Evolutionary conservation across 1,140 invertebrate species (phyloP).

Genomic region (Mercenaria mercenaria): DNA sequence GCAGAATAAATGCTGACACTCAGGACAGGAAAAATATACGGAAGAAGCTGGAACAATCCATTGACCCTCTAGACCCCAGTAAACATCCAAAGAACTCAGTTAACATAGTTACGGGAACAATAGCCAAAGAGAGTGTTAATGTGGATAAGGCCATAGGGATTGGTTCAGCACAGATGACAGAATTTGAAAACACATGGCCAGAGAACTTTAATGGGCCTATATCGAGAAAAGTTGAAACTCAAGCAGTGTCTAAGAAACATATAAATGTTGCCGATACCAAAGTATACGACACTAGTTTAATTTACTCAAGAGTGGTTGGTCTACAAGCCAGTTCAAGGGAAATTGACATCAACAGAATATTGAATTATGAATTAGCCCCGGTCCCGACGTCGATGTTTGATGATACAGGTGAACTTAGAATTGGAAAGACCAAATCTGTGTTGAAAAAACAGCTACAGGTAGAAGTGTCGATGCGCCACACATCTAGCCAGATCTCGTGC

Average conservation of each 20-base stretch:
- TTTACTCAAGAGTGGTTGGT: conserved; percentile 9
- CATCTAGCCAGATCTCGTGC: too few species aligned
- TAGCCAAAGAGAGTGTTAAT: background rate
- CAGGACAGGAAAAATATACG: too few species aligned
- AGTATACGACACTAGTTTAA: conserved; percentile 3
- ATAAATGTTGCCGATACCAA: background rate
- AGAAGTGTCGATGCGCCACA: too few species aligned
- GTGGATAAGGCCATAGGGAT: background rate
- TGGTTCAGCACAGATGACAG: conserved; percentile 2
- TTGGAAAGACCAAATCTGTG: too few species aligned
- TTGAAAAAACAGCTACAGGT: too few species aligned
- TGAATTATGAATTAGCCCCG: background rate
- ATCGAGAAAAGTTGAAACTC: background rate
- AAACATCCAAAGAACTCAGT: background rate
- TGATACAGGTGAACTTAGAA: too few species aligned
- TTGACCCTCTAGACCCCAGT: conserved; percentile 36
- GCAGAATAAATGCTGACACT: too few species aligned
- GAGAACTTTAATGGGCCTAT: background rate
- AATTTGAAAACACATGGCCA: conserved; percentile 12
- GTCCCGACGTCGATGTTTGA: too few species aligned
- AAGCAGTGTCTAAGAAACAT: background rate
- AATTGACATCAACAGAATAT: background rate
- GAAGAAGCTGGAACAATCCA: background rate
- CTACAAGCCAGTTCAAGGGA: background rate
- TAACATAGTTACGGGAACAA: background rate